Evolutionary conservation across 2,113 vertebrate species (phyloP).

Genomic region (Tonatia bakeri): DNA sequence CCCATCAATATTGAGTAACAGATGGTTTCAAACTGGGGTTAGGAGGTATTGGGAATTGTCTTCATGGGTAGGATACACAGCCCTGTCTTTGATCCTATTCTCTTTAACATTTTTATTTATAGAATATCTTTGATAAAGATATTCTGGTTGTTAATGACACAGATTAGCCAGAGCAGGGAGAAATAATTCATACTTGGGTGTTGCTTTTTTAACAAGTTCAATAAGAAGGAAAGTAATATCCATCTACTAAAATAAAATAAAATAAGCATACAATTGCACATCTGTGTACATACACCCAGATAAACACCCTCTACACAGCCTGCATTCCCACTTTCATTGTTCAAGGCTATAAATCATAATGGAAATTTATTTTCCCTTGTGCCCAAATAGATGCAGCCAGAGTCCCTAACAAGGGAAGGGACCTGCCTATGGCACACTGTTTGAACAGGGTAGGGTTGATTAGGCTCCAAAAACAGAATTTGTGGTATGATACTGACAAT

Average conservation of each 20-base stretch:
- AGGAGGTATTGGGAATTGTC: neutral
- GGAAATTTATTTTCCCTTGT: neutral
- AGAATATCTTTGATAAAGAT: neutral
- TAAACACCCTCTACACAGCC: neutral
- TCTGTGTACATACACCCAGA: neutral
- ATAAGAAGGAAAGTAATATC: neutral
- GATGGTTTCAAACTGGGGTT: neutral
- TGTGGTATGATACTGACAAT: neutral
- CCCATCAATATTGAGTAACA: neutral
- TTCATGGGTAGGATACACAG: neutral
- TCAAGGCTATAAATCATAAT: neutral
- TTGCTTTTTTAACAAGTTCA: neutral
- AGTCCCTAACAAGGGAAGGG: neutral
- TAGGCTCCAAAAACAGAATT: neutral
- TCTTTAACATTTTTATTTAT: neutral
- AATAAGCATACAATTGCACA: neutral
- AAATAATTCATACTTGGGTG: neutral
- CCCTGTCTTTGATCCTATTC: neutral
- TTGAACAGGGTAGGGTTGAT: neutral
- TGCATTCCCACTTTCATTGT: neutral
- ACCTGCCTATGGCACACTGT: neutral
- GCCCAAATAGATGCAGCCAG: neutral
- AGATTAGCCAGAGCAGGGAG: neutral
- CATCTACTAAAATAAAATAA: neutral
- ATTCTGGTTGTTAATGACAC: neutral